phyloP scores from a whole-genome alignment of 2,888 invertebrate genomes.

The Lordiphosa andalusiaca region DNA sequence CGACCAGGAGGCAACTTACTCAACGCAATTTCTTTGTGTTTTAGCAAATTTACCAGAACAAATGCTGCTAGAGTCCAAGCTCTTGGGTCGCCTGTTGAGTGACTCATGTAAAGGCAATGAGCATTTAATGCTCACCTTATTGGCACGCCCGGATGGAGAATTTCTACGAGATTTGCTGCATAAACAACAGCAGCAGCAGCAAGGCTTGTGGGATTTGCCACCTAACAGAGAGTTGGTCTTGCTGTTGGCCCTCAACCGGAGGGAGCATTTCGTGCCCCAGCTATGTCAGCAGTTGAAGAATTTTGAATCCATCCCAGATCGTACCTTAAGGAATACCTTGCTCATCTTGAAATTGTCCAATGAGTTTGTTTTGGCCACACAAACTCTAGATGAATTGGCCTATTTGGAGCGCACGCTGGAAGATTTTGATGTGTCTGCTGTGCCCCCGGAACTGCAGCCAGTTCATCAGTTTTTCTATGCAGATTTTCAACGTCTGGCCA shows the following conservation, averaged over 20 bases:
- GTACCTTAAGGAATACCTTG: slow-evolving; percentile 65
- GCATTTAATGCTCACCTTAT: slow-evolving; percentile 57
- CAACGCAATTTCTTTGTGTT: slow-evolving; percentile 53
- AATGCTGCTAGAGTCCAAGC: slow-evolving; percentile 31
- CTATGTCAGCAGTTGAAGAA: slow-evolving; percentile 59
- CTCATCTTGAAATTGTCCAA: slow-evolving; percentile 75
- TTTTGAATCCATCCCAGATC: slow-evolving; percentile 56
- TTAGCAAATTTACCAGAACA: slow-evolving; percentile 64
- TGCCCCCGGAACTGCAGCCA: slow-evolving; percentile 54
- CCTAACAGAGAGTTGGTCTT: slow-evolving; percentile 65
- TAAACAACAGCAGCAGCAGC: slow-evolving; percentile 40
- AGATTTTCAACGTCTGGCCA: slow-evolving; percentile 71
- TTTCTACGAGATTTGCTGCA: slow-evolving; percentile 51
- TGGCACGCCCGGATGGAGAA: slow-evolving; percentile 56
- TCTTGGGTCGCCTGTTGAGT: slow-evolving; percentile 42
- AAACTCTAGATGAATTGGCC: slow-evolving; percentile 64
- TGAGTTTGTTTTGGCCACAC: slow-evolving; percentile 63
- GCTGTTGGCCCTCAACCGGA: slow-evolving; percentile 55
- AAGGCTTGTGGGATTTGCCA: slow-evolving; percentile 22
- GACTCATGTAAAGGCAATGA: slow-evolving; percentile 29
- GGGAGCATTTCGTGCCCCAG: slow-evolving; percentile 70
- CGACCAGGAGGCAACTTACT: slow-evolving; percentile 21
- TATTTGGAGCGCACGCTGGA: slow-evolving; percentile 60
- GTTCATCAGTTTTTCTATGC: slow-evolving; percentile 75
- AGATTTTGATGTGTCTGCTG: slow-evolving; percentile 49